These are phyloP conservation scores for Escarpia spicata DNA, from an alignment of 2,888 invertebrate genomes.

Conservation along the genomic window DNA sequence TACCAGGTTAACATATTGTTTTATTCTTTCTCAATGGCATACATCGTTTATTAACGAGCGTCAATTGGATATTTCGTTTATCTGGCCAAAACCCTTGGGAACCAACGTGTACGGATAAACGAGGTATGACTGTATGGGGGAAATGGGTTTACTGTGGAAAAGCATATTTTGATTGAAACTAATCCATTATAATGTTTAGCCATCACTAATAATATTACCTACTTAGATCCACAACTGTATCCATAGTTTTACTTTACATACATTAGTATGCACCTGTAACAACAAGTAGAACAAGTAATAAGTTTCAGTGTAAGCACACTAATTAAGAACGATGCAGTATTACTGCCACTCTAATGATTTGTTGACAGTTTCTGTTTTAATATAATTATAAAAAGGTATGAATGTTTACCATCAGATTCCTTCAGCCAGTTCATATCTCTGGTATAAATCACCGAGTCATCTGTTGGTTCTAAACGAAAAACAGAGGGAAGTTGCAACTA, in stretches of 20 bases:
- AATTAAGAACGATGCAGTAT: not conserved
- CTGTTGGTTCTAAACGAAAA: not conserved
- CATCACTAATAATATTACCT: not conserved
- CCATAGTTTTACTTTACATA: not conserved
- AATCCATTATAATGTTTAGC: no score
- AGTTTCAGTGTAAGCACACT: not conserved
- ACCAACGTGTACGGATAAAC: no score
- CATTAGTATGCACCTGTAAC: not conserved
- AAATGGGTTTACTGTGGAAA: no score
- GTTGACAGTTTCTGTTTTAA: not conserved
- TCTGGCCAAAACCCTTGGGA: no score
- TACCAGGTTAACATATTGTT: no score
- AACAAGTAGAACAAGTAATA: not conserved
- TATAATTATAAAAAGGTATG: not conserved
- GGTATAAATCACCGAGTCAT: not conserved
- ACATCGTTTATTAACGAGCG: no score
- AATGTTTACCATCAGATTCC: slow-evolving; percentile 22
- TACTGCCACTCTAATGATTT: not conserved
- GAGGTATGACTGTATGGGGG: no score
- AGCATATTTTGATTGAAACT: no score
- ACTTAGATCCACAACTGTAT: not conserved
- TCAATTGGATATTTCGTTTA: no score
- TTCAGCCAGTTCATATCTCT: slow-evolving; percentile 33
- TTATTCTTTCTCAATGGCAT: no score
- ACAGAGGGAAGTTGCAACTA: not conserved